Conservation (phyloP, 2,113 vertebrate species). For the Corythoichthys intestinalis region DNA sequence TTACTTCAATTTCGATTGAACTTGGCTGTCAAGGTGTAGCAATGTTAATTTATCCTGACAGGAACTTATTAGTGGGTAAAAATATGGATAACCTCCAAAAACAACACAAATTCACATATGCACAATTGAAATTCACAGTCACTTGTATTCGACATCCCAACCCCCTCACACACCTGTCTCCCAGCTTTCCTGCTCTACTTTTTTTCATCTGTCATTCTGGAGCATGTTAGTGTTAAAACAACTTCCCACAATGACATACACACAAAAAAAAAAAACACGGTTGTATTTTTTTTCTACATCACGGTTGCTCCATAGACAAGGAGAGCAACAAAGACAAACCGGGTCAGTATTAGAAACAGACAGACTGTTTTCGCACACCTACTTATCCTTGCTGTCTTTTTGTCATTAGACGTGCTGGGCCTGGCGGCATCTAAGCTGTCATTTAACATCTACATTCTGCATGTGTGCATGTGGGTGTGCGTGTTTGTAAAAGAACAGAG, state of each 20-base stretch:
- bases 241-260: conserved; percentile 29
- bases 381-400: not conserved
- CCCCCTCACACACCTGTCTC: conserved; percentile 44
- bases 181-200: conserved; percentile 49
- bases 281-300: conserved; percentile 13
- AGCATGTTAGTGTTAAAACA: conserved; percentile 60
- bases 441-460: conserved; percentile 11
- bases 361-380: conserved; percentile 22
- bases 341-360: conserved; percentile 36
- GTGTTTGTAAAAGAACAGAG: not conserved
- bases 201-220: conserved; percentile 57
- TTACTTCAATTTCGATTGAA: conserved; percentile 36
- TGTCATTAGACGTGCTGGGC: conserved; percentile 9
- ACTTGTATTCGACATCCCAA: not conserved
- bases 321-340: conserved; percentile 17
- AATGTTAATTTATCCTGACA: conserved; percentile 19
- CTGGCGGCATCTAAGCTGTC: conserved; percentile 6
- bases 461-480: not conserved
- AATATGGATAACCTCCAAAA: not conserved
- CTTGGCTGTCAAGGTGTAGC: conserved; percentile 34
- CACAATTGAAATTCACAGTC: not conserved
- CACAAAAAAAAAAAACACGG: not conserved
- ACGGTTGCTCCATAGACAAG: not conserved
- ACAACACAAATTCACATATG: not conserved
- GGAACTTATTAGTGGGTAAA: not conserved